A percentile compares a stretch with the other conserved stretches of the same genome.
Conservation (phyloP, 1,140 invertebrate species). For the Camponotus pennsylvanicus region DNA sequence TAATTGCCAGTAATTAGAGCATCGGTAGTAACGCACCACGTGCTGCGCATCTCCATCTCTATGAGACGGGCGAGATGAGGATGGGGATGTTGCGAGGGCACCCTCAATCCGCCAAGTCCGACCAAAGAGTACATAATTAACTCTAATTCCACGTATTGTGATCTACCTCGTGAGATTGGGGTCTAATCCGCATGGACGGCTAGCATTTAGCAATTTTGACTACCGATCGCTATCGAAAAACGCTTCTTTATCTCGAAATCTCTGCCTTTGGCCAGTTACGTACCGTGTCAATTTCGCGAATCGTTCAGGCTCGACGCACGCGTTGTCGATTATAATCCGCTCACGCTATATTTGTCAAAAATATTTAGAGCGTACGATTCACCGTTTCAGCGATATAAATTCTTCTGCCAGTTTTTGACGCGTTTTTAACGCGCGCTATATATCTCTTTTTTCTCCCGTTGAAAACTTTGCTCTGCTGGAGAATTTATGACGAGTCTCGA, state of each 20-base stretch:
- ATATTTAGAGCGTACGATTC: slow-evolving; percentile 18
- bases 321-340: slow-evolving; percentile 25
- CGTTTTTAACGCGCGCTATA: slow-evolving; percentile 16
- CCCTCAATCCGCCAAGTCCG: slow-evolving; percentile 51
- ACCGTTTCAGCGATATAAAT: background rate
- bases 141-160: slow-evolving; percentile 47
- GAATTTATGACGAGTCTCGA: slow-evolving; percentile 34
- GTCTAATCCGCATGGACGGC: background rate
- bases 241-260: slow-evolving; percentile 36
- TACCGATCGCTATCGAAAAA: slow-evolving; percentile 44
- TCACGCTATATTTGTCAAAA: slow-evolving; percentile 43
- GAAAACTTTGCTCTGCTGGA: background rate
- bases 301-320: slow-evolving; percentile 1
- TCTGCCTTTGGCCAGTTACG: slow-evolving; percentile 15
- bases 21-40: slow-evolving; percentile 70
- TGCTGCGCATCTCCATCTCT: slow-evolving; percentile 61
- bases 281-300: slow-evolving; percentile 50
- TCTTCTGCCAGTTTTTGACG: background rate
- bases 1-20: slow-evolving; percentile 81
- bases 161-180: slow-evolving; percentile 46
- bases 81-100: background rate
- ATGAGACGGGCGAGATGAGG: background rate
- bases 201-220: slow-evolving; percentile 42
- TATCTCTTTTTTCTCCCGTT: background rate
- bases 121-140: slow-evolving; percentile 65